These are phyloP conservation scores for Netelia melanura DNA, from an alignment of 2,888 invertebrate species.

Conservation along the genomic window DNA sequence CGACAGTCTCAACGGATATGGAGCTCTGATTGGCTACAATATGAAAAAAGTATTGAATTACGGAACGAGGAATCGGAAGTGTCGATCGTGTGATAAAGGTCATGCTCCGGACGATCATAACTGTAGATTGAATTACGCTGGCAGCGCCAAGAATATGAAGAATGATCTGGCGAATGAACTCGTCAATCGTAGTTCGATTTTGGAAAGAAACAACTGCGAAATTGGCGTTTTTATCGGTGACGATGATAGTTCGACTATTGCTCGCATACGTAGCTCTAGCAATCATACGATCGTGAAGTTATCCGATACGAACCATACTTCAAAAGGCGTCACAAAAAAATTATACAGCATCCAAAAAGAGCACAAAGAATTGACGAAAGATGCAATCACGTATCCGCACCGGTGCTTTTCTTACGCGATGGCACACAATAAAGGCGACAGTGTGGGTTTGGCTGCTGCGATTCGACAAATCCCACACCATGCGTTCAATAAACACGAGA, in stretches of 20 bases:
- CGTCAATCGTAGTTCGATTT: slow-evolving; percentile 15
- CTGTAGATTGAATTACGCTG: slow-evolving; percentile 28
- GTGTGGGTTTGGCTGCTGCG: slow-evolving; percentile 11
- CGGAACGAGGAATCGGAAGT: slow-evolving; percentile 67
- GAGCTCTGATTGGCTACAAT: slow-evolving; percentile 67
- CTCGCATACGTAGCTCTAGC: slow-evolving; percentile 17
- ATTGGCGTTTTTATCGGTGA: slow-evolving; percentile 51
- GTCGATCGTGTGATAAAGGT: slow-evolving; percentile 37
- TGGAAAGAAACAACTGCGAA: slow-evolving; percentile 14
- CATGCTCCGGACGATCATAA: slow-evolving; percentile 4
- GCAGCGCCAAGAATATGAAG: slow-evolving; percentile 37
- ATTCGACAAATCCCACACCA: slow-evolving; percentile 52
- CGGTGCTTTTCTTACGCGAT: slow-evolving; percentile 54
- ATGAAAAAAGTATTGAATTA: slow-evolving; percentile 70
- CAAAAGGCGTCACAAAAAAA: slow-evolving; percentile 34
- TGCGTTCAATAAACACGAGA: slow-evolving; percentile 51
- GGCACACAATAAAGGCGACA: slow-evolving; percentile 51
- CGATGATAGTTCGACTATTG: slow-evolving; percentile 55
- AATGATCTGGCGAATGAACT: slow-evolving; percentile 24
- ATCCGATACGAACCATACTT: slow-evolving; percentile 47
- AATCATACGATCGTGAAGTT: slow-evolving; percentile 45
- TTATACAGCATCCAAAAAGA: slow-evolving; percentile 25
- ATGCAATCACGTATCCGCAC: slow-evolving; percentile 46
- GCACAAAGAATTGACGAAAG: slow-evolving; percentile 48
- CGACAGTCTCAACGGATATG: slow-evolving; percentile 68